Conservation (phyloP, 2,888 invertebrate genomes). For the Malthinus flaveolus region DNA sequence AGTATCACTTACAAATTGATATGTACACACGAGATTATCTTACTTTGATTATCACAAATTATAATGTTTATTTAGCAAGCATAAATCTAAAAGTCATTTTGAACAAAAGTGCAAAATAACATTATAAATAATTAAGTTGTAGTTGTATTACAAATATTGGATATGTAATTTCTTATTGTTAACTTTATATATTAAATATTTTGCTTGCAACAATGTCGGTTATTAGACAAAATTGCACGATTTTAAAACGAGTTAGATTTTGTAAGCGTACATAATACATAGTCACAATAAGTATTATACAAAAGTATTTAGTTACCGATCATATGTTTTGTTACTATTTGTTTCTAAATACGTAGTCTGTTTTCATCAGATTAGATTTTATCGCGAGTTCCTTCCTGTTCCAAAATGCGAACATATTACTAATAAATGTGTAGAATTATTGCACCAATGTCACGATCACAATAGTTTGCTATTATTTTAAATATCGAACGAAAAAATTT, state of each 20-base stretch:
- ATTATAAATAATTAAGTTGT: no score
- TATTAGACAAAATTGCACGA: no score
- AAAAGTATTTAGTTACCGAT: slow-evolving; percentile 38
- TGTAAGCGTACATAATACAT: not conserved
- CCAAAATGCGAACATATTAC: slow-evolving; percentile 40
- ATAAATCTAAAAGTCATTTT: not conserved
- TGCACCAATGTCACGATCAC: slow-evolving; percentile 38
- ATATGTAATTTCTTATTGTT: no score
- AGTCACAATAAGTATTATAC: slow-evolving; percentile 1
- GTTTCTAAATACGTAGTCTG: slow-evolving; percentile 40
- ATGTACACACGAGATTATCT: not conserved
- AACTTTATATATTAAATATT: no score
- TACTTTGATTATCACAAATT: slow-evolving; percentile 2
- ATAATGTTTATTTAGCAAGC: not conserved
- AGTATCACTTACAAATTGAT: not conserved
- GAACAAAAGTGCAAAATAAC: no score
- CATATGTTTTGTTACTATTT: slow-evolving; percentile 46
- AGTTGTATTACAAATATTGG: no score
- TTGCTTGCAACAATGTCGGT: no score
- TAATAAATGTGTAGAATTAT: slow-evolving; percentile 46
- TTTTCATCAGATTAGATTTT: slow-evolving; percentile 45
- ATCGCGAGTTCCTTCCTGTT: slow-evolving; percentile 47
- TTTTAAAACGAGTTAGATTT: no score
- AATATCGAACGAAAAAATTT: not conserved
- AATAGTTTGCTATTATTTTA: slow-evolving; percentile 8